Percentiles rank a stretch among this genome's conserved stretches.
phyloP scores from a whole-genome alignment of 2,113 vertebrate species.

The Catharus bicknelli region DNA sequence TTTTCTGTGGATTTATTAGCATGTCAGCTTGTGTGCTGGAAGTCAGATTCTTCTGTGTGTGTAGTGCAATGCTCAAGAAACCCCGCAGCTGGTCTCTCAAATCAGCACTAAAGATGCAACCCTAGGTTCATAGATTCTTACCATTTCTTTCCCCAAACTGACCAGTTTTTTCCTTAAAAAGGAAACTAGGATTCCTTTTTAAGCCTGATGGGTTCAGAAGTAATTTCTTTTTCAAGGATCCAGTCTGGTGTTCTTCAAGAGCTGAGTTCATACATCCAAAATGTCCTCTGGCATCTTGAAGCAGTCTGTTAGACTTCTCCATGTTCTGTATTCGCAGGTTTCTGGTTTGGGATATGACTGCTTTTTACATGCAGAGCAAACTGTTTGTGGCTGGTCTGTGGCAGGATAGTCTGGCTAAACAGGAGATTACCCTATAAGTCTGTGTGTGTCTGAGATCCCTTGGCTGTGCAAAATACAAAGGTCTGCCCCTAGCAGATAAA shows the following conservation, averaged over 20 bases:
- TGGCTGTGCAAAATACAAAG: neutral
- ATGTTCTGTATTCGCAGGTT: neutral
- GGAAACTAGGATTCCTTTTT: neutral
- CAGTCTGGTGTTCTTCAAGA: neutral
- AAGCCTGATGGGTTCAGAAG: neutral
- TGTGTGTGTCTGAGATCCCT: neutral
- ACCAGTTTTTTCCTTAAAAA: neutral
- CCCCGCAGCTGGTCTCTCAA: neutral
- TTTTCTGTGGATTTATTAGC: neutral
- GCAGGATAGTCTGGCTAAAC: neutral
- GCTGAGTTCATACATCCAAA: neutral
- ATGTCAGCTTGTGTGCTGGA: neutral
- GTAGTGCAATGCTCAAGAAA: neutral
- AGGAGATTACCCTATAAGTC: neutral
- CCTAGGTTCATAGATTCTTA: neutral
- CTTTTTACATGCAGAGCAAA: neutral
- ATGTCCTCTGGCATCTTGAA: neutral
- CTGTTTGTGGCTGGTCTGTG: neutral
- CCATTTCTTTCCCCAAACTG: neutral
- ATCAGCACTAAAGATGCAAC: neutral
- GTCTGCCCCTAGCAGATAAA: neutral
- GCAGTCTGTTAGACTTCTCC: neutral
- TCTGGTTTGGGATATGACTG: neutral
- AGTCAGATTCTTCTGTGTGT: neutral
- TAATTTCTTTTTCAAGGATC: neutral